Conservation (phyloP, 37 sponge, comb jelly and placozoan species). For the Mnemiopsis leidyi region DNA sequence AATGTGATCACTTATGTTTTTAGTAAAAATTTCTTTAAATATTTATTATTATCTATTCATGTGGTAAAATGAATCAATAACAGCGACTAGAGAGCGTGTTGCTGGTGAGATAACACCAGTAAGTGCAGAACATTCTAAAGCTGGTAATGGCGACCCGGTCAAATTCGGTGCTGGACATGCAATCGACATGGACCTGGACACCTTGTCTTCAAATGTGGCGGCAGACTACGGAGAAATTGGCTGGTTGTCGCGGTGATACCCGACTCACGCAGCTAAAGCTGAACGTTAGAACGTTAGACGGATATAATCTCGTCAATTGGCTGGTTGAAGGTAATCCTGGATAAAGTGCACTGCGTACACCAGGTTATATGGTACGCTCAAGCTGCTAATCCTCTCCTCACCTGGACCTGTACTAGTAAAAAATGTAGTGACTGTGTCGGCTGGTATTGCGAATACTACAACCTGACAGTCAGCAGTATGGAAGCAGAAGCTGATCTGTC, state of each 20-base stretch:
- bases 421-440: not conserved
- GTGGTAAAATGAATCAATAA: too few species aligned
- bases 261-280: too few species aligned
- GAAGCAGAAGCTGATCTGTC: not conserved
- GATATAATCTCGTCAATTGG: too few species aligned
- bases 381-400: not conserved
- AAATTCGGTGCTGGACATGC: too few species aligned
- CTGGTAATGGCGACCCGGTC: not conserved
- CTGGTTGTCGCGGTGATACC: too few species aligned
- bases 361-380: not conserved
- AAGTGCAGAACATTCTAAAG: not conserved
- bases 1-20: too few species aligned
- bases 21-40: too few species aligned
- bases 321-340: not conserved
- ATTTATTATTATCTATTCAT: too few species aligned
- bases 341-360: not conserved
- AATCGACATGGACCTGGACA: not conserved
- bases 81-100: not conserved
- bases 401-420: not conserved
- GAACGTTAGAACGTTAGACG: too few species aligned
- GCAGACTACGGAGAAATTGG: not conserved
- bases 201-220: not conserved
- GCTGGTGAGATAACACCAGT: not conserved
- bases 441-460: not conserved
- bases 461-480: not conserved